Base-by-base conservation (phyloP, 2,888 invertebrate genomes). In the Tetanocera ferruginea region DNA sequence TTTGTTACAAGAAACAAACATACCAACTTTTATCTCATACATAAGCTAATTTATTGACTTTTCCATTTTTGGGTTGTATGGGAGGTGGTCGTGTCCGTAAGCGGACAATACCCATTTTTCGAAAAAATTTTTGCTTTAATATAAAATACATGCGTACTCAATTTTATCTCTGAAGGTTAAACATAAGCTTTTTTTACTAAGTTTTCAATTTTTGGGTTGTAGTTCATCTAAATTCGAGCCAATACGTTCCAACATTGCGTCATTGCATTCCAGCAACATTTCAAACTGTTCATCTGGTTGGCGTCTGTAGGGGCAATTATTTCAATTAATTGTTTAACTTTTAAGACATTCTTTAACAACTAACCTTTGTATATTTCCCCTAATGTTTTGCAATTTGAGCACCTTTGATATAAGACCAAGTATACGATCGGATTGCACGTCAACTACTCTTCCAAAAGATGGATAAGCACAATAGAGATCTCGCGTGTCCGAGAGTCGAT, bases 261-360 rank as follows among this genome's bases (percentile, higher is more conserved):
- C 97, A 90, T 97, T 97, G 17, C 93, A 93, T 84, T 97, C 97
- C 34, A 94, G 91, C 14, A 98, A 86, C 83, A 95, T 91, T 80
- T 97, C 97, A 83, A 94, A 93, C 86, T 93, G 93, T 81, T 94
- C 94, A 71, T 94, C 94, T 1, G 91, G 82, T 77, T 92, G 92
- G 31, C 92, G 88, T 49, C 90, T 89, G 69, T 5, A 73, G 64
- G 62, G 70, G 28, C 43, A 60, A 11, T 43, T 17, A 64, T 31
- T 49, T 55, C 23, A 76, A 64, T 34, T 49, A 19, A 1, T 8
- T 66, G 60, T 62, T 51, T 34, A 28, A n/a, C 28, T 55, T 19
- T 9, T 28, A 34, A 49, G 34, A 11, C 6, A 6, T 76, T 25
- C 14, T 17, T n/a, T n/a, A n/a, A n/a, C 14, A 31, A 57, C 78